A percentile compares a stretch with the other conserved stretches of the same genome.
phyloP scores from a whole-genome alignment of 2,888 invertebrate species.

The Calliopum simillimum region DNA sequence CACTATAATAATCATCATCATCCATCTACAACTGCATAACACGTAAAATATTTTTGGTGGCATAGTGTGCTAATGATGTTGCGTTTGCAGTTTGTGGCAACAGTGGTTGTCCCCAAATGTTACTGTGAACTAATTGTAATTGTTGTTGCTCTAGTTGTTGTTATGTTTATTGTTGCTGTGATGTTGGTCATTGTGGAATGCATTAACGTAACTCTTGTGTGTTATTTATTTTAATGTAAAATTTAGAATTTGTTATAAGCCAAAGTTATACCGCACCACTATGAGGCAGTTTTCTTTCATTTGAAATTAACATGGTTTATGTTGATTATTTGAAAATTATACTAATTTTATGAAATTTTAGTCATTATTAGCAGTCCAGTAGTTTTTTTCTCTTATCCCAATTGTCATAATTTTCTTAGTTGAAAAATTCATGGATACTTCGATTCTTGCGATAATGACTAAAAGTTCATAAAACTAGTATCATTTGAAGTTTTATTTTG shows the following conservation, averaged over 20 bases:
- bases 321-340: constrained; percentile 22
- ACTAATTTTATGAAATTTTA: too few species aligned
- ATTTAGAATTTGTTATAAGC: too few species aligned
- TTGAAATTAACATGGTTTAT: constrained; percentile 16
- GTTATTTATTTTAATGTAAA: too few species aligned
- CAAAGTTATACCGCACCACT: too few species aligned
- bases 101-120: constrained; percentile 17
- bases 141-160: constrained; percentile 7
- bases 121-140: background rate
- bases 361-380: too few species aligned
- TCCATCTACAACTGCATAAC: background rate
- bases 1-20: background rate
- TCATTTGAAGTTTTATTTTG: too few species aligned
- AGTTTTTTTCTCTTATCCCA: too few species aligned
- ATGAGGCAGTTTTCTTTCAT: constrained; percentile 15
- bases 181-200: constrained; percentile 14
- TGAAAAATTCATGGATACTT: too few species aligned
- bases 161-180: background rate
- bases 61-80: constrained; percentile 22
- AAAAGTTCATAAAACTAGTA: too few species aligned
- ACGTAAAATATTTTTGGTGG: constrained; percentile 21
- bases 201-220: background rate
- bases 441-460: too few species aligned
- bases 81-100: constrained; percentile 23
- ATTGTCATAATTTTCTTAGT: too few species aligned